Percentiles rank a stretch among this genome's conserved stretches.
These are phyloP conservation scores for Pachydiplax longipennis DNA, from an alignment of 2,888 invertebrate genomes.

Conservation along the genomic window DNA sequence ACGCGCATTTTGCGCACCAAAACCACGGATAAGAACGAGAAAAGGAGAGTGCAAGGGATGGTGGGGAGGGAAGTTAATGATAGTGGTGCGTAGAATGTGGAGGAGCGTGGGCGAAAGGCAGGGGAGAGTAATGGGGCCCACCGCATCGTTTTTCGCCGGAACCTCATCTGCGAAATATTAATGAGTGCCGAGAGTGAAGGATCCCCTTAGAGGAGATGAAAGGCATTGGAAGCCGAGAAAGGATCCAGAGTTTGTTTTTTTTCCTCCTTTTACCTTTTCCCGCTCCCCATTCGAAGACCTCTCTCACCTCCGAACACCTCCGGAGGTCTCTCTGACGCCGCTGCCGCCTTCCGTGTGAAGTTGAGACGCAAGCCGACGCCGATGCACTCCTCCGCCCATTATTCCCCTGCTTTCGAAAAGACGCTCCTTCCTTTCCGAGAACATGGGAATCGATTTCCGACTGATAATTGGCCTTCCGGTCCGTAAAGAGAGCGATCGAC, in stretches of 20 bases:
- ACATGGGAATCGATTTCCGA: neutral
- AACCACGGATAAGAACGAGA: neutral
- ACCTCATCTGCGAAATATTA: constrained; percentile 42
- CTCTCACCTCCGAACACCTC: constrained; percentile 11
- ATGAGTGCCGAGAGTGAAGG: constrained; percentile 17
- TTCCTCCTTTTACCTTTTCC: neutral
- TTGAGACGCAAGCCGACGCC: neutral
- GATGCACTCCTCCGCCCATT: neutral
- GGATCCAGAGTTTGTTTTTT: constrained; percentile 38
- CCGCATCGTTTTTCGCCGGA: constrained; percentile 42
- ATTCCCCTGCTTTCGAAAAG: neutral
- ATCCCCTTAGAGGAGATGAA: neutral
- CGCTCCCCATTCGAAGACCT: neutral
- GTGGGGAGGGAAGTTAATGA: neutral
- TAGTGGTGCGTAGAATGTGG: neutral
- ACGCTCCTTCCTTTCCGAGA: neutral
- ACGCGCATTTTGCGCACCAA: too few species aligned
- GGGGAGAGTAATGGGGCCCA: constrained; percentile 16
- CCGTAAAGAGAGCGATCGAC: neutral
- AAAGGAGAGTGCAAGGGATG: neutral
- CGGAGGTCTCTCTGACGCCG: neutral
- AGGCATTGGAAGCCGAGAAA: neutral
- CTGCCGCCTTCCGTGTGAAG: neutral
- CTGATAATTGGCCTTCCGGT: neutral
- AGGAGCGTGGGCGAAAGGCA: neutral